Conservation (phyloP, 2,797 vertebrate species). For the Crenichthys baileyi region DNA sequence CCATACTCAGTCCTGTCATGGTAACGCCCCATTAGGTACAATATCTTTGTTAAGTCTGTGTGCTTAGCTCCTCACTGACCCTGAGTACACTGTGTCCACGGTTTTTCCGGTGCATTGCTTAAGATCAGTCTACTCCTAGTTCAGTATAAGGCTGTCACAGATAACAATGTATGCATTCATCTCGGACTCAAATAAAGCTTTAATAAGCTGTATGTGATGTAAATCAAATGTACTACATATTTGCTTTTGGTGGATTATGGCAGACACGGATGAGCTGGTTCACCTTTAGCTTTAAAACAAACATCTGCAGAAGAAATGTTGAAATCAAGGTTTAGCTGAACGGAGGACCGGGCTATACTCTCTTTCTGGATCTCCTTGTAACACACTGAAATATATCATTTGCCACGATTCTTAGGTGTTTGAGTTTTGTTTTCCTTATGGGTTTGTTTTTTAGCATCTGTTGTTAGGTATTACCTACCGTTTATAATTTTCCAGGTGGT, state of each 20-base stretch:
- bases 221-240: conserved; percentile 27
- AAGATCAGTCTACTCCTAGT: conserved; percentile 56
- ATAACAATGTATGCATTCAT: conserved; percentile 36
- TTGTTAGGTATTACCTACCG: too few species aligned
- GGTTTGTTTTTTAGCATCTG: too few species aligned
- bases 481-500: too few species aligned
- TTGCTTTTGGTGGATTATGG: conserved; percentile 36
- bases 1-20: conserved; percentile 40
- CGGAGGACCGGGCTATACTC: background rate
- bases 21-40: conserved; percentile 43
- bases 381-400: too few species aligned
- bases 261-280: conserved; percentile 8
- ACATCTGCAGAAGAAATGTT: background rate
- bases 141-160: conserved; percentile 29
- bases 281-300: conserved; percentile 12
- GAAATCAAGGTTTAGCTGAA: background rate
- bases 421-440: too few species aligned
- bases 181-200: conserved; percentile 26
- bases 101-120: conserved; percentile 53
- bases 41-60: conserved; percentile 48
- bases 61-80: conserved; percentile 28
- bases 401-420: too few species aligned
- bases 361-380: background rate
- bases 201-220: conserved; percentile 8
- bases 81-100: conserved; percentile 45